Evolutionary conservation across 2,888 invertebrate genomes (phyloP).

Genomic region (Allolobophora icterica): DNA sequence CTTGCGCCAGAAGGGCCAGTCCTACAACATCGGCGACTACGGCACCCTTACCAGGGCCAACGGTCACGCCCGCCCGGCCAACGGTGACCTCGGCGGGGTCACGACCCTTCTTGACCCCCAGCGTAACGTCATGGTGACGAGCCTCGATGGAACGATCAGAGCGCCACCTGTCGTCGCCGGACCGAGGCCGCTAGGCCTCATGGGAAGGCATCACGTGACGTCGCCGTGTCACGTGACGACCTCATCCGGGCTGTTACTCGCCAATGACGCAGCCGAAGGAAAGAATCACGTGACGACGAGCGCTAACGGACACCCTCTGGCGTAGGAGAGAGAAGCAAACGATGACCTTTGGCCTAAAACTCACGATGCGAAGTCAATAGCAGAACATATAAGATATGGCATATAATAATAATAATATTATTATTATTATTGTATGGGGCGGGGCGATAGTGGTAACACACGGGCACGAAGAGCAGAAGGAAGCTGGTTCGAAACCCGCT

Average conservation of each 20-base stretch:
- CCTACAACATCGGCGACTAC: not conserved
- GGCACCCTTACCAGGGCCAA: not conserved
- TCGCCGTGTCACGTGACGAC: no score
- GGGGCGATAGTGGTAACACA: no score
- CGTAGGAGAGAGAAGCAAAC: not conserved
- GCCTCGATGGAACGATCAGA: not conserved
- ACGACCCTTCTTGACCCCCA: constrained; percentile 12
- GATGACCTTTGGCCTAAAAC: not conserved
- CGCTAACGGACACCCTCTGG: not conserved
- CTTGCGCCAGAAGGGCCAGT: not conserved
- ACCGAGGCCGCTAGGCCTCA: not conserved
- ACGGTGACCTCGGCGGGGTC: constrained; percentile 26
- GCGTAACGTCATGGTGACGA: constrained; percentile 19
- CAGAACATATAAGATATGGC: no score
- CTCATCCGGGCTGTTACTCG: no score
- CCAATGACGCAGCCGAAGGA: not conserved
- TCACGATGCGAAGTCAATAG: not conserved
- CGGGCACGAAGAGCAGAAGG: no score
- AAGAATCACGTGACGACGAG: not conserved
- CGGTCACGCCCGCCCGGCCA: not conserved
- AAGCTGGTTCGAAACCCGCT: no score
- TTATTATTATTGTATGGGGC: not conserved
- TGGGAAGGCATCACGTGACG: not conserved
- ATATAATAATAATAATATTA: no score
- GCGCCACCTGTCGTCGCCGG: not conserved